Evolutionary conservation across 2,888 invertebrate genomes (phyloP).

Genomic region (Syritta pipiens): DNA sequence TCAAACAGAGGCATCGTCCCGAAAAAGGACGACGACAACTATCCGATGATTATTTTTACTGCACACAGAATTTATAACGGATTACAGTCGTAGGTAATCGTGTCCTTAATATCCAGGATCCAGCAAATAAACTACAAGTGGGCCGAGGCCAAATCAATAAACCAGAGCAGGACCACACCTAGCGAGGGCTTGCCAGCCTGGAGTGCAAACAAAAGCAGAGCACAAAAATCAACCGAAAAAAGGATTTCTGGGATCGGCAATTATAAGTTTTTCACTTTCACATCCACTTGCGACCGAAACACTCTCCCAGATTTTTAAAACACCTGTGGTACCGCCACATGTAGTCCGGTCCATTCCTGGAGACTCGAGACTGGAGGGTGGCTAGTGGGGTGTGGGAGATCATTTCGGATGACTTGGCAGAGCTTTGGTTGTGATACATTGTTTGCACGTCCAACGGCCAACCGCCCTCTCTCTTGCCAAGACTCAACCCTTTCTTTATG

Average conservation of each 20-base stretch:
- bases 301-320: conserved; percentile 56
- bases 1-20: not conserved
- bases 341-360: too few relatives aligned
- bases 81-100: conserved; percentile 51
- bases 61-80: conserved; percentile 53
- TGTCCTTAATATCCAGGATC: conserved; percentile 29
- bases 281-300: conserved; percentile 52
- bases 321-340: conserved; percentile 65
- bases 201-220: conserved; percentile 24
- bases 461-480: conserved; percentile 8
- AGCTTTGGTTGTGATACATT: conserved; percentile 44
- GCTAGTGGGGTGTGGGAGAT: not conserved
- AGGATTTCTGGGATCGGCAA: conserved; percentile 51
- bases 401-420: conserved; percentile 42
- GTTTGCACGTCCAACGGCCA: conserved; percentile 3
- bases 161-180: conserved; percentile 27
- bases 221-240: conserved; percentile 46
- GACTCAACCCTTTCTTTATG: conserved; percentile 66
- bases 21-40: conserved; percentile 27
- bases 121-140: conserved; percentile 34
- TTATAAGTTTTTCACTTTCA: conserved; percentile 63
- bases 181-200: conserved; percentile 27
- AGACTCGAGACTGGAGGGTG: too few relatives aligned
- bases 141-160: conserved; percentile 47
- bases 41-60: conserved; percentile 47